Evolutionary conservation across 2,797 vertebrate species (phyloP).

Genomic region (Poecilia velifera): DNA sequence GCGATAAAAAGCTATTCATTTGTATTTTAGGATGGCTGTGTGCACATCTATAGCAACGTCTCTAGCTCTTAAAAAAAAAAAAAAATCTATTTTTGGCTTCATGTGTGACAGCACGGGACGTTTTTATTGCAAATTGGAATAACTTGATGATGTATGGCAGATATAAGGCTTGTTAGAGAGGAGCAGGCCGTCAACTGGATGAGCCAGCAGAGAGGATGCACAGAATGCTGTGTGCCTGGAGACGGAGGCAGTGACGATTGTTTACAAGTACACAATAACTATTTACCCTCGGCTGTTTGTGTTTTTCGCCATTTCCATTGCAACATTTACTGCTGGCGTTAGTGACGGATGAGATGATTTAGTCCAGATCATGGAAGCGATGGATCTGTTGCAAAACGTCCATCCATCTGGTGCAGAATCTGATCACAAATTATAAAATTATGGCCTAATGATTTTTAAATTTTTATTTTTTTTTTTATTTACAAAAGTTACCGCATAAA

Average conservation of each 20-base stretch:
- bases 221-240: neutral
- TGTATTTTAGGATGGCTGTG: neutral
- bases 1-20: neutral
- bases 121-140: conserved; percentile 1
- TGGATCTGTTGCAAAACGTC: neutral
- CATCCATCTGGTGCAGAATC: neutral
- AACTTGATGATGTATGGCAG: neutral
- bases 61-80: neutral
- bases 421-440: neutral
- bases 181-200: neutral
- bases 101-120: neutral
- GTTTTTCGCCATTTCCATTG: neutral
- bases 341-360: neutral
- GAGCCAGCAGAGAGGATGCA: neutral
- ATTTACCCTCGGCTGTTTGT: neutral
- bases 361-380: neutral
- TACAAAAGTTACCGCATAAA: neutral
- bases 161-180: neutral
- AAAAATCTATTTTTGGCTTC: neutral
- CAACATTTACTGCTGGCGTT: neutral
- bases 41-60: neutral
- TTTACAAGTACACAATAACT: neutral
- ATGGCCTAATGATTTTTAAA: too few species aligned
- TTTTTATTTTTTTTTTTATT: too few species aligned
- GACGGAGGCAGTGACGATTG: neutral